Percentiles rank a stretch among this genome's conserved stretches.
These are phyloP conservation scores for Sciaenops ocellatus DNA, from an alignment of 2,797 vertebrate genomes.

Conservation along the genomic window DNA sequence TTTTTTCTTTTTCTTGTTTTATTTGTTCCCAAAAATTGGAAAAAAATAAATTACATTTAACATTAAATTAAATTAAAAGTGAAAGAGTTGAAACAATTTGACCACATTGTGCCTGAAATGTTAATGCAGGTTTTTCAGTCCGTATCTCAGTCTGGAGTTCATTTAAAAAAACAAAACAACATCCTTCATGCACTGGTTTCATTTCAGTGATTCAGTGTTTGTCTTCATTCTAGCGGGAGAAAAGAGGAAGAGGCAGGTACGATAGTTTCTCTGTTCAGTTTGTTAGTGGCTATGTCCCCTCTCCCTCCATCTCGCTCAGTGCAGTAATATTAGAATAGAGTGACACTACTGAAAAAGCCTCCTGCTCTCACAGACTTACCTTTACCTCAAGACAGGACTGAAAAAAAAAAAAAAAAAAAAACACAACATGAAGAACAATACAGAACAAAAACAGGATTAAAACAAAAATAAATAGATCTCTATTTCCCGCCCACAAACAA, in stretches of 20 bases:
- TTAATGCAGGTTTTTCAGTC: constrained; percentile 76
- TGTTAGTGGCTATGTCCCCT: constrained; percentile 81
- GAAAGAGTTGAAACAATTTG: constrained; percentile 77
- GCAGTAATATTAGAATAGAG: constrained; percentile 71
- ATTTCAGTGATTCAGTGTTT: constrained; percentile 74
- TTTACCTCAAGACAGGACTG: constrained; percentile 72
- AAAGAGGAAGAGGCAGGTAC: constrained; percentile 69
- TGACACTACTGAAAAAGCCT: constrained; percentile 65
- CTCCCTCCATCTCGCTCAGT: constrained; percentile 66
- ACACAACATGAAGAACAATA: constrained; percentile 57
- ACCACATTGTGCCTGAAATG: constrained; percentile 82
- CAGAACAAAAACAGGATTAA: constrained; percentile 66
- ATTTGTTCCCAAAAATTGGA: constrained; percentile 79
- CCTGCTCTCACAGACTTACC: constrained; percentile 71
- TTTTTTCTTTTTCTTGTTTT: constrained; percentile 67
- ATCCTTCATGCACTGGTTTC: constrained; percentile 77
- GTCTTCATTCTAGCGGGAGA: constrained; percentile 63
- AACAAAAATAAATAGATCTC: constrained; percentile 82
- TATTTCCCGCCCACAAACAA: constrained; percentile 72
- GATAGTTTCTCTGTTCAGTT: constrained; percentile 79
- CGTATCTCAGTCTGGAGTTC: constrained; percentile 64
- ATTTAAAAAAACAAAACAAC: constrained; percentile 51
- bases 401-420: constrained; percentile 48
- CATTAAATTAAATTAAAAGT: constrained; percentile 87
- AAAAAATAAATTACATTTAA: constrained; percentile 85